Evolutionary conservation across 2,797 vertebrate species (phyloP), one percentile per base, ranked within the genome.

Genomic region (Pterois miles): DNA sequence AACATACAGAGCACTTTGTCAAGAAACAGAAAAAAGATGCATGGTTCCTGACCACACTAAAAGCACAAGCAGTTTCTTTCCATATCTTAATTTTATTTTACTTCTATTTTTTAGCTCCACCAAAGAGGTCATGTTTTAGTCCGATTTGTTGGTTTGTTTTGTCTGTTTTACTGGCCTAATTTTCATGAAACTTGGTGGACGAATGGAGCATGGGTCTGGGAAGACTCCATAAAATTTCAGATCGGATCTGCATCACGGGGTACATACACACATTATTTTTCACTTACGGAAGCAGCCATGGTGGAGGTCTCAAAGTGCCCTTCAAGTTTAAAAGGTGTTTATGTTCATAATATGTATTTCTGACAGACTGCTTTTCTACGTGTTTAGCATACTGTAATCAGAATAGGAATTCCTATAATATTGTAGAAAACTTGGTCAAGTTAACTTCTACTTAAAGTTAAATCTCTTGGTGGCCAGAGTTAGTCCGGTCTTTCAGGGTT

Each of bases 401-500:
- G 22, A 29, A 34, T 18, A 72, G 5, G n/a, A 6, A 27, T 25
- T 52, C n/a, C 0, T 38, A 4, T 9, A 33, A 4, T 3, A n/a
- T 31, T 29, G 43, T 16, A 34, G 10, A 64, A 29, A 43, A 16
- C 12, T 36, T 4, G 1, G 4, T 31, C 4, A 23, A 54, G 34
- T 64, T 50, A 38, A 25, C 18, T 20, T 78, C 14, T 4, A n/a
- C 27, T 23, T 43, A 18, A 14, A 52, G 52, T 57, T 38, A 50
- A 18, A 58, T 56, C 13, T 65, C 10, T 65, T 63, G 46, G 27
- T 8, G 50, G 36, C 13, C 34, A 22, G 25, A 65, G 62, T 54
- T 29, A 13, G 68, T 80, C 58, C 43, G 83, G 71, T 83, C 31
- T 23, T 82, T 79, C 78, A 71, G 86, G 77, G 18, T 0, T 11